Conservation (phyloP, 1,140 invertebrate species). For the Dendroctonus valens region DNA sequence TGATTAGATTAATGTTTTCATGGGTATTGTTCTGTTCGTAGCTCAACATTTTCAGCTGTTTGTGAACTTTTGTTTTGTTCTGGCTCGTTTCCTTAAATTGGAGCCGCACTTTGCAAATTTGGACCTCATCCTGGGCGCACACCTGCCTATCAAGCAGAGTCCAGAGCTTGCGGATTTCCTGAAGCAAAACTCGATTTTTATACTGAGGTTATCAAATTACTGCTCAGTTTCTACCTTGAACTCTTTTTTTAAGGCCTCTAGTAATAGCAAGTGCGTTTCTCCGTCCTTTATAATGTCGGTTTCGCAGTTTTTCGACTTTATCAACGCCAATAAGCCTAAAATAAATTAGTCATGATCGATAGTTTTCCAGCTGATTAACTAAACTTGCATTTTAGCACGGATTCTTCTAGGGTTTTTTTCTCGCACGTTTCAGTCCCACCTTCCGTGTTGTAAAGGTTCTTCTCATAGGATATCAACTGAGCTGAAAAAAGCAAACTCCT, state of each 20-base stretch:
- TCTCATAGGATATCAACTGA: constrained; percentile 57
- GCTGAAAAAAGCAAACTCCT: constrained; percentile 17
- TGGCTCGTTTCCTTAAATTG: constrained; percentile 48
- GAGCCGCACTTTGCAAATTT: constrained; percentile 70
- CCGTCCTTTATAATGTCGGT: constrained; percentile 55
- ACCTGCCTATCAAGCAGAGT: constrained; percentile 59
- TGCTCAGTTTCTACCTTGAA: constrained; percentile 56
- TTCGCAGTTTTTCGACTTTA: constrained; percentile 37
- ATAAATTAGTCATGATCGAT: constrained; percentile 18
- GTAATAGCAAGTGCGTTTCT: constrained; percentile 56
- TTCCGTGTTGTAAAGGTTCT: constrained; percentile 51
- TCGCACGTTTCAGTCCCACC: constrained; percentile 34
- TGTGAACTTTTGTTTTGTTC: constrained; percentile 38
- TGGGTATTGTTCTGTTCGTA: constrained; percentile 44
- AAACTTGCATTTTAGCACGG: constrained; percentile 49
- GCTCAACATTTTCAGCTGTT: constrained; percentile 40
- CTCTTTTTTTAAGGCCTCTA: constrained; percentile 66
- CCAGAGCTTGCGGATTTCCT: constrained; percentile 60
- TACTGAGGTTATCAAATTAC: neutral
- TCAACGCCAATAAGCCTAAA: constrained; percentile 40
- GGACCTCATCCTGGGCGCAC: constrained; percentile 68
- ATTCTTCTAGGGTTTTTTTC: constrained; percentile 49
- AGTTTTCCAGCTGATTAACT: neutral
- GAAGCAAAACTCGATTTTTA: neutral
- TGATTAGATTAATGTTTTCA: constrained; percentile 53